Conservation (phyloP, 2,888 invertebrate genomes). For the Troglohyphantes excavatus region DNA sequence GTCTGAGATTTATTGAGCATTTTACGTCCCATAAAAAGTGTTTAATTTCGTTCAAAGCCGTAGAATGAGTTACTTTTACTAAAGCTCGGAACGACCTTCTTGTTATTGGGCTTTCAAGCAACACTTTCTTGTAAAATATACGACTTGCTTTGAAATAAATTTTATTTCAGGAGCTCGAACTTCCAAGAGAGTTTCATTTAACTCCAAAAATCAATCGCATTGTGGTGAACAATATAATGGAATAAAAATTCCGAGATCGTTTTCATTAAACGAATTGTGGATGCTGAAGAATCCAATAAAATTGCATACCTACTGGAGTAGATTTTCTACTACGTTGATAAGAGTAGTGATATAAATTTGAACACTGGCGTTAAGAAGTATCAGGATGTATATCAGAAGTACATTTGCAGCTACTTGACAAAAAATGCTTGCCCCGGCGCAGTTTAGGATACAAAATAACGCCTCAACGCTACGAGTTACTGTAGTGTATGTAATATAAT, state of each 20-base stretch:
- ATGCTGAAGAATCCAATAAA: slow-evolving; percentile 11
- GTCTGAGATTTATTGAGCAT: slow-evolving; percentile 55
- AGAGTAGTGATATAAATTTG: slow-evolving; percentile 7
- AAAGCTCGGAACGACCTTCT: slow-evolving; percentile 40
- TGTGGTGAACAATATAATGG: slow-evolving; percentile 24
- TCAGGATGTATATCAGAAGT: background rate
- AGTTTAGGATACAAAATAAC: no score
- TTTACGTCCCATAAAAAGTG: slow-evolving; percentile 59
- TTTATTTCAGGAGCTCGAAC: slow-evolving; percentile 19
- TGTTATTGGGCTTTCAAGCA: slow-evolving; percentile 48
- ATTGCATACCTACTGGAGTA: slow-evolving; percentile 12
- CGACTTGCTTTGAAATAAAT: slow-evolving; percentile 42
- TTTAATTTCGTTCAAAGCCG: slow-evolving; percentile 55
- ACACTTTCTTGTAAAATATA: slow-evolving; percentile 37
- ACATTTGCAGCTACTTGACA: no score
- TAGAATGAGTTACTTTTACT: slow-evolving; percentile 54
- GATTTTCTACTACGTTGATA: background rate
- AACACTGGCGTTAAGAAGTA: slow-evolving; percentile 16
- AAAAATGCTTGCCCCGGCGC: no score
- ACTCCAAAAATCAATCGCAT: slow-evolving; percentile 27
- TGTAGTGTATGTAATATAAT: no score
- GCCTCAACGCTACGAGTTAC: no score
- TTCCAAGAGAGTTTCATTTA: slow-evolving; percentile 40
- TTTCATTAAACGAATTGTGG: slow-evolving; percentile 40
- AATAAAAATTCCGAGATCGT: slow-evolving; percentile 36